A percentile compares a stretch with the other conserved stretches of the same genome.
Evolutionary conservation across 2,797 vertebrate genomes (phyloP).

Genomic region (Hydrolagus colliei): DNA sequence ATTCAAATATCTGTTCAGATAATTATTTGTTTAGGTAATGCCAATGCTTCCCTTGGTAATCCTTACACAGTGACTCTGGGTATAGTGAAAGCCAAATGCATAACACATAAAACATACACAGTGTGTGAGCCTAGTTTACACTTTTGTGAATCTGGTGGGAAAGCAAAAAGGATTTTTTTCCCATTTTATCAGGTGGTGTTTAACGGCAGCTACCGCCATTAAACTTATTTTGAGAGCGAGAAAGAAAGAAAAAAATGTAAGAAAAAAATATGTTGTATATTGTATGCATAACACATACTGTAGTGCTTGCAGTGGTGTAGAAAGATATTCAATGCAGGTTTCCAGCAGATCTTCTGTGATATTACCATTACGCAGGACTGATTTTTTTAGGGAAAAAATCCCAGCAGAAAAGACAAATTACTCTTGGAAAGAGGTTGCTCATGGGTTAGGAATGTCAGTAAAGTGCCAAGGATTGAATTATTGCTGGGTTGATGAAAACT

Average conservation of each 20-base stretch:
- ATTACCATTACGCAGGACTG: too few relatives aligned
- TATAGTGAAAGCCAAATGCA: not conserved
- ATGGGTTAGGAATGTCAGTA: not conserved
- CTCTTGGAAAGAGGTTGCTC: not conserved
- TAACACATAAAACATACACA: not conserved
- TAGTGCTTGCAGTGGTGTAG: too few relatives aligned
- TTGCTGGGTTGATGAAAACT: not conserved
- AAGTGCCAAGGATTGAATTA: not conserved
- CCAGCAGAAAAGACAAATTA: not conserved
- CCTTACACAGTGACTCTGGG: slow-evolving; percentile 9
- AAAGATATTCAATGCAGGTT: too few relatives aligned
- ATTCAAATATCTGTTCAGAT: slow-evolving; percentile 13
- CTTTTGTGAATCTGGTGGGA: not conserved
- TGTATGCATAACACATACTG: too few relatives aligned
- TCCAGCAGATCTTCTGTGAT: too few relatives aligned
- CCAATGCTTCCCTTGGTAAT: not conserved
- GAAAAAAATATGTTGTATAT: too few relatives aligned
- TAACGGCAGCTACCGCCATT: not conserved
- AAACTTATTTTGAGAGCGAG: not conserved
- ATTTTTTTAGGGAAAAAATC: too few relatives aligned
- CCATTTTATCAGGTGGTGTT: not conserved
- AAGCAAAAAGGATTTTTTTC: not conserved
- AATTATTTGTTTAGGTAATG: slow-evolving; percentile 16
- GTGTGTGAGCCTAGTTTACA: not conserved
- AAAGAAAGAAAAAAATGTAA: not conserved